phyloP scores from a whole-genome alignment of 92 coral and sea anemone species.

The Pocillopora meandrina region DNA sequence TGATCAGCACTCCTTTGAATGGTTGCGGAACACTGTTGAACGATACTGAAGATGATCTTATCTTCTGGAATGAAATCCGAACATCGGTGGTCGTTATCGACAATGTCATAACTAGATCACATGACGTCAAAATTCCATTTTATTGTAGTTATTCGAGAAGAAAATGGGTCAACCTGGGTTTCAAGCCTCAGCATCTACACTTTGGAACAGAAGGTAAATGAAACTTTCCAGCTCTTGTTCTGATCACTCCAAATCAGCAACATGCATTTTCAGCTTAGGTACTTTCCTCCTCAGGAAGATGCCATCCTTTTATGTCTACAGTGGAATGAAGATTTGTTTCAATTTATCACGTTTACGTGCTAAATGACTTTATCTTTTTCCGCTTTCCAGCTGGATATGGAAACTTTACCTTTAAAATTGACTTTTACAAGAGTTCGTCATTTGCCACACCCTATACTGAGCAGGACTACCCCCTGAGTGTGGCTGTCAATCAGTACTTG shows the following conservation, averaged over 20 bases:
- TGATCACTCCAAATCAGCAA: not conserved
- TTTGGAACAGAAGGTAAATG: slow-evolving; percentile 43
- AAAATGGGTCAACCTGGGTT: slow-evolving; percentile 26
- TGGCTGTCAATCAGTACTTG: slow-evolving; percentile 18
- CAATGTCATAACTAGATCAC: slow-evolving; percentile 8
- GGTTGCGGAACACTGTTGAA: slow-evolving; percentile 34
- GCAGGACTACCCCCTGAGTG: slow-evolving; percentile 15
- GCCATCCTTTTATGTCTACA: not conserved
- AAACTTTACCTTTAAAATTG: slow-evolving; percentile 34
- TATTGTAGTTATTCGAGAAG: slow-evolving; percentile 50
- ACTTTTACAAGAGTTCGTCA: slow-evolving; percentile 30
- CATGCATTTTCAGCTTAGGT: not conserved
- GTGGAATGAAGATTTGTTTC: not conserved
- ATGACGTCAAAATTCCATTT: slow-evolving; percentile 27
- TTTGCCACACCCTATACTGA: slow-evolving; percentile 24
- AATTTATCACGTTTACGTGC: too few relatives aligned
- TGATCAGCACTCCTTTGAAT: slow-evolving; percentile 17
- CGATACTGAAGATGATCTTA: slow-evolving; percentile 27
- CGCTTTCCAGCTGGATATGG: slow-evolving; percentile 26
- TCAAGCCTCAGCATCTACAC: slow-evolving; percentile 21
- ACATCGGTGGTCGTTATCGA: not conserved
- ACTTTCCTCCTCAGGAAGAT: not conserved
- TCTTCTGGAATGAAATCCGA: slow-evolving; percentile 31
- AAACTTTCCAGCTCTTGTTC: not conserved
- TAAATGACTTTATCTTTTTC: not conserved